Base-by-base conservation (phyloP, 1,140 invertebrate genomes). In the Drosophila watanabei region DNA sequence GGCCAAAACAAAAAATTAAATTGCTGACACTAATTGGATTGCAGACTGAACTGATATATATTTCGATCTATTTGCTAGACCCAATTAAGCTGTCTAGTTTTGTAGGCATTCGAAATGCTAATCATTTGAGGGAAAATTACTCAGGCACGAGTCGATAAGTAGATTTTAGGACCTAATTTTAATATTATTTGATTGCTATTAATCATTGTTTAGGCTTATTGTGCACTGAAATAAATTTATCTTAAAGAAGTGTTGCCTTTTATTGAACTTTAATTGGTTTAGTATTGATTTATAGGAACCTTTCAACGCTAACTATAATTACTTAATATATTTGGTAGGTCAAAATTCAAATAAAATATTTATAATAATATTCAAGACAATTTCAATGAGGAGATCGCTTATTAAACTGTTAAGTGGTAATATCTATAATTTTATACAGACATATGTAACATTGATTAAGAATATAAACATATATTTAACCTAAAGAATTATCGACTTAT, bases 11-110 rank as follows among this genome's bases (percentile, higher is more conserved):
- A 57, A 57, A 57, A 78, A 78, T 57, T 39, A 79, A 79, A 79
- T 79, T 52, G 75, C 63, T 78, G 64, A 75, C 75, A 78, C 56
- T 75, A 61, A 75, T 56, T 75, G 71, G 58, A 51, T 43, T 51
- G 49, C 58, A 62, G 46, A 49, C 39, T 18, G 11, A 57, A 24
- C 48, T 5, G 24, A 30, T 49, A 49, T 30, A 24, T 37, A 73
- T 68, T 13, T 28, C 46, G 14, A 56, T 54, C 11, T 54, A 54
- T 54, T 69, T 54, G 30, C 63, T 24, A 28, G 62, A 16, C 5
- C 20, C 65, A 49, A 65, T 68, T 49, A 64, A 48, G 45, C 33
- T 64, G 65, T 68, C 65, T 14, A 30, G 13, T 56, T 16, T 16
- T 20, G 33, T 20, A 37, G 65, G 59, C 43, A 49, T 54, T 69